phyloP scores from a whole-genome alignment of 2,113 vertebrate species.

The Athene noctua region DNA sequence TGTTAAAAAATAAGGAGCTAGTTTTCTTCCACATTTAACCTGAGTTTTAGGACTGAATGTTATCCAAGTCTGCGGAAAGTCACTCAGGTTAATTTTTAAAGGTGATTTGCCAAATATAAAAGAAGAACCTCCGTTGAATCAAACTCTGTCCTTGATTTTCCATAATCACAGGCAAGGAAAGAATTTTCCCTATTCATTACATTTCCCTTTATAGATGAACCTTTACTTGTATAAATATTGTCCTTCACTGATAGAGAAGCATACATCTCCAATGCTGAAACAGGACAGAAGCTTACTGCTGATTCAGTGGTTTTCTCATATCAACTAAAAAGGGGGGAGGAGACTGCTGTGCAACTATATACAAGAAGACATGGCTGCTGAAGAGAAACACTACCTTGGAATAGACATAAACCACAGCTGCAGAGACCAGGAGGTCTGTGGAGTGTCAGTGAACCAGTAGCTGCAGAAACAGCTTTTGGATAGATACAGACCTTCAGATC shows the following conservation, averaged over 20 bases:
- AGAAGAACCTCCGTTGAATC: background rate
- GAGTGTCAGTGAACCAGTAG: slow-evolving; percentile 16
- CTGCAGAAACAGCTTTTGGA: slow-evolving; percentile 25
- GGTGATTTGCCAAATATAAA: background rate
- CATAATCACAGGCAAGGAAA: background rate
- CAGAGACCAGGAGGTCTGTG: background rate
- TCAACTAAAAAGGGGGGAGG: background rate
- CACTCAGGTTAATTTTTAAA: background rate
- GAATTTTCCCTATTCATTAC: background rate
- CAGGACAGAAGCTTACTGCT: background rate
- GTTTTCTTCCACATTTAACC: background rate
- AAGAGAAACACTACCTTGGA: slow-evolving; percentile 6
- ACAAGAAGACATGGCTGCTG: slow-evolving; percentile 24
- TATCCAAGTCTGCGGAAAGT: background rate
- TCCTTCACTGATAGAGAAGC: background rate
- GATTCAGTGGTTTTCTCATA: background rate
- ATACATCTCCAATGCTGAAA: background rate
- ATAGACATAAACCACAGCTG: slow-evolving; percentile 14
- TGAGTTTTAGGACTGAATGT: background rate
- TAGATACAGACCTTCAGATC: background rate
- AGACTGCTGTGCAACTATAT: background rate
- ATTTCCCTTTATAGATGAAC: background rate
- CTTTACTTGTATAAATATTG: background rate
- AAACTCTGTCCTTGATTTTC: background rate
- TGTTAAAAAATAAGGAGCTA: background rate